Evolutionary conservation across 2,797 vertebrate genomes (phyloP), one percentile per base, ranked within the genome.

Genomic region (Octomys mimax): DNA sequence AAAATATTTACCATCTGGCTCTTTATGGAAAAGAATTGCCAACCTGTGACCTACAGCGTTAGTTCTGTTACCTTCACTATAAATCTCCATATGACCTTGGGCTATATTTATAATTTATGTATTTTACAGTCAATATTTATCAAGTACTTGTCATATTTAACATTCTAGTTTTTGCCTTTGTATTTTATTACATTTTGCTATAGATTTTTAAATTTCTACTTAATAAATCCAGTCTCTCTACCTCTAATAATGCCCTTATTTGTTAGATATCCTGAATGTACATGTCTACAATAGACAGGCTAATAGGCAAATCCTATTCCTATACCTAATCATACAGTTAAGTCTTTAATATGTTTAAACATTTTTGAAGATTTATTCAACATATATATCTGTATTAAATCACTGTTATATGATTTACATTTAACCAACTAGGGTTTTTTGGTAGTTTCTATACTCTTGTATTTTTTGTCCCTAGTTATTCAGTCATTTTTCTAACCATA

Each of bases 121-220:
- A 79, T 42, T 85, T 95, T 79, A 83, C 10, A 93, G 80, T 54
- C 87, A 83, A 89, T 71, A 79, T 52, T 71, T 92, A 86, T 80
- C 31, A 80, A 93, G 31, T 59, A 42, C n/a, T 89, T 78, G 21
- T 75, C 61, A 68, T 87, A 89, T 68, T 94, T 87, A 78, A 84
- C 66, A 87, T 12, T 64, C 36, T 68, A 49, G 7, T 11, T 59
- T 95, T 95, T 79, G 10, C 26, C 59, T 96, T 88, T 93, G 42
- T 80, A 36, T 79, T 79, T 91, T 39, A 66, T 94, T 92, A 75
- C 5, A 95, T 92, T 82, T 96, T 92, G 59, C n/a, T 82, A 49
- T 68, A 64, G 0, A 46, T 33, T 85, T 66, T 4, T 7, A 22
- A 77, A 16, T 31, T 33, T 85, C 11, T 73, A 42, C 4, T 61